Conservation (phyloP, 2,797 vertebrate species). For the Pangasius mekongensis region DNA sequence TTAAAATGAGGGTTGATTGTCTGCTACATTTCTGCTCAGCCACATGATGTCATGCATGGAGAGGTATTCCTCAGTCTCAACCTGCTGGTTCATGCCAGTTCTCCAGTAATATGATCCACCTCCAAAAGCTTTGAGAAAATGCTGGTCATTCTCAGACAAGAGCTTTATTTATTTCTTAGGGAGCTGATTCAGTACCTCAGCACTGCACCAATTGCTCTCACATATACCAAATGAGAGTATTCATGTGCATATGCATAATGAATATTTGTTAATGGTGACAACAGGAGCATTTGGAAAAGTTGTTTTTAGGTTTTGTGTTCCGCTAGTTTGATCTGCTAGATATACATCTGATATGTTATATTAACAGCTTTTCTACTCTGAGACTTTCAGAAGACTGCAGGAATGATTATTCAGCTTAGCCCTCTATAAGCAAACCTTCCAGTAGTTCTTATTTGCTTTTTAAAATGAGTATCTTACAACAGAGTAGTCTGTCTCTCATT, state of each 20-base stretch:
- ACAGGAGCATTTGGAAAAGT: neutral
- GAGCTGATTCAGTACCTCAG: conserved; percentile 72
- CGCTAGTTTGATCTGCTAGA: neutral
- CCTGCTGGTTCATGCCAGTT: conserved; percentile 79
- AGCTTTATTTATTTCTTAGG: conserved; percentile 80
- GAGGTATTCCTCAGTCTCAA: conserved; percentile 80
- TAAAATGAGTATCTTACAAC: conserved; percentile 1
- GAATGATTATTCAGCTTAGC: conserved; percentile 19
- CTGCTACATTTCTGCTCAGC: conserved; percentile 41
- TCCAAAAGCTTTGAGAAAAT: conserved; percentile 76
- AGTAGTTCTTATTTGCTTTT: conserved; percentile 5
- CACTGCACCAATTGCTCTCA: conserved; percentile 58
- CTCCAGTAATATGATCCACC: conserved; percentile 76
- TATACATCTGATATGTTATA: neutral
- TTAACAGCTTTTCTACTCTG: conserved; percentile 16
- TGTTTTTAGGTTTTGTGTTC: neutral
- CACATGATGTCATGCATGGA: conserved; percentile 77
- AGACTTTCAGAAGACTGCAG: neutral
- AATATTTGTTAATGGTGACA: conserved; percentile 22
- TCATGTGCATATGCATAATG: conserved; percentile 22
- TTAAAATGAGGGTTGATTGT: conserved; percentile 40
- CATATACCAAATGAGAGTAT: conserved; percentile 46
- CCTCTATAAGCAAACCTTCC: neutral
- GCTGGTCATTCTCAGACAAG: conserved; percentile 78
- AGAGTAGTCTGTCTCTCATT: neutral